phyloP scores from a whole-genome alignment of 1,140 invertebrate genomes.

The Musca domestica region DNA sequence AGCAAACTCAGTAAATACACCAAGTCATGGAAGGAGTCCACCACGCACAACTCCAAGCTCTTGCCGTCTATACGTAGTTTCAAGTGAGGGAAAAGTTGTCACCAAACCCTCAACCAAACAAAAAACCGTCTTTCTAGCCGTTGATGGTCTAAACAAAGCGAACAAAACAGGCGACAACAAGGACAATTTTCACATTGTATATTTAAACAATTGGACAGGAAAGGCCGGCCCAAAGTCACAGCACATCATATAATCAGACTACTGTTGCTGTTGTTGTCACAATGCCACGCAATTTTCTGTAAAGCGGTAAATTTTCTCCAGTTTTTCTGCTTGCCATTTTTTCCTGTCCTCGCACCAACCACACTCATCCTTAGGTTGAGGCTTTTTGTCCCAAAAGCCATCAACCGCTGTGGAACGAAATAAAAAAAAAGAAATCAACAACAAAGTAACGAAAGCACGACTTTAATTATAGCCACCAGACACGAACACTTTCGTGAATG shows the following conservation, averaged over 20 bases:
- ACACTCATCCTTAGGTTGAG: neutral
- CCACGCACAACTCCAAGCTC: neutral
- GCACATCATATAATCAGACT: slow-evolving; percentile 7
- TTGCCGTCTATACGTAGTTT: neutral
- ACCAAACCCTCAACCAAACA: neutral
- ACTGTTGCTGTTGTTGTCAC: neutral
- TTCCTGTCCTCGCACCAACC: neutral
- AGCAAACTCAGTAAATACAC: neutral
- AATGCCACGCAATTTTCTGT: slow-evolving; percentile 4
- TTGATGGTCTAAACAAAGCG: neutral
- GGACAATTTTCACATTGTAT: slow-evolving; percentile 28
- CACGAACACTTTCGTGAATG: slow-evolving; percentile 25
- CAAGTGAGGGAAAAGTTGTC: neutral
- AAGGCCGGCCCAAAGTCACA: slow-evolving; percentile 1
- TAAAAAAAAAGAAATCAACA: neutral
- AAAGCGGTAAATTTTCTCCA: neutral
- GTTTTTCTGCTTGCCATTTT: neutral
- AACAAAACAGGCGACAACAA: slow-evolving; percentile 23
- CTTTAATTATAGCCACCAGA: slow-evolving; percentile 27
- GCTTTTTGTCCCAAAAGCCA: neutral
- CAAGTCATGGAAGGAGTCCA: neutral
- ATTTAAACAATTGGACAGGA: slow-evolving; percentile 23
- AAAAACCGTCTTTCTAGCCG: no score
- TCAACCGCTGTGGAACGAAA: neutral
- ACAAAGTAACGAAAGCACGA: slow-evolving; percentile 26